Evolutionary conservation across 2,797 vertebrate species (phyloP), one percentile per base, ranked within the genome.

Genomic region (Acipenser oxyrinchus): DNA sequence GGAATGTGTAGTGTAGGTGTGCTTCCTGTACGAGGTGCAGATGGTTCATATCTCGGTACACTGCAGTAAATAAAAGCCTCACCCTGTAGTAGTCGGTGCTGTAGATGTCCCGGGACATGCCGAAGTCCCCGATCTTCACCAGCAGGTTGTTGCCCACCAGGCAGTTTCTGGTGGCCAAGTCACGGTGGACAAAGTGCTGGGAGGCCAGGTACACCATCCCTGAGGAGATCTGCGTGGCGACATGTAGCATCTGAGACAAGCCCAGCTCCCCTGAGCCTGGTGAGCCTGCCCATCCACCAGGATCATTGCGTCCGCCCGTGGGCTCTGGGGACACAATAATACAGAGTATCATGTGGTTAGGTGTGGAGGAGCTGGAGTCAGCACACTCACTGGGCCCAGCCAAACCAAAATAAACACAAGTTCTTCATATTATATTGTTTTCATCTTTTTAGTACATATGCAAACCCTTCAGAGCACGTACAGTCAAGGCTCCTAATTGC

Each of bases 41-140:
- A 37, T 37, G 3, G 37, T 37, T 37, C 37, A 4, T 37, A 1
- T 37, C 37, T 37, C 37, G 37, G 37, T 37, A 37, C 37, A 37
- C 4, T 37, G 37, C 37, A 37, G 37, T 37, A 64, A 68, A 69
- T 63, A 37, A 58, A 15, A 73, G 63, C 70, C 94, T 92, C 89
- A 99, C 97, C 92, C 97, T 91, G 88, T 99, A 99, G 90, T 99
- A 99, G 85, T 99, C 97, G 1, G 93, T 97, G 91, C 95, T 99
- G 87, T 99, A 99, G 84, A 99, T 94, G 66, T 99, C 97, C 80
- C 97, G 90, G 67, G 97, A 99, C 97, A 99, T 99, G 85, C 97
- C 97, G 13, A 99, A 99, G 83, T 99, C 97, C 72, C 97, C 97
- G 1, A 99, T 98, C 91, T 99, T 99, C 76, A 99, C 96, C 77